Evolutionary conservation across 2,888 invertebrate genomes (phyloP), one percentile per base, ranked within the genome.

Genomic region (Spilarctia lutea): DNA sequence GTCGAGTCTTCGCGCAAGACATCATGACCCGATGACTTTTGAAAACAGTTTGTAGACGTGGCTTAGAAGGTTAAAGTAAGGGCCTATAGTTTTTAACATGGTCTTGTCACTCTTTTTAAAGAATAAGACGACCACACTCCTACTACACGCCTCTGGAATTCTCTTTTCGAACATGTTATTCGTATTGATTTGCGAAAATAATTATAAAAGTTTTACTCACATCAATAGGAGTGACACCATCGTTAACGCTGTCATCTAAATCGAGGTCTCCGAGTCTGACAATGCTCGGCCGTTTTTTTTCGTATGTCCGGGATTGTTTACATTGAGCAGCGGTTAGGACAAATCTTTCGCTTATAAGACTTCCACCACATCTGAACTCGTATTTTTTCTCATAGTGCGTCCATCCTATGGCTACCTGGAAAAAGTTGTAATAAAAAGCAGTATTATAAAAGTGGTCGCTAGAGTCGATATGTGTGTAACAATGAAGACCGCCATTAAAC

Each of bases 331-430:
- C 85, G 0, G 84, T 84, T 13, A 84, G 1, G 52, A 98, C 96
- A 88, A 96, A 97, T 13, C 92, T 92, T 1, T 96, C 94, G 73
- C 97, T 97, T 75, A 98, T 96, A 16, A 98, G 92, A 18, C 96
- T 96, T 0, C 97, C 98, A 0, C 97, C 97, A 83, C 98, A 98
- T 4, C 85, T 85, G 95, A 96, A 97, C 0, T 84, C 79, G 78
- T 96, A 93, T 0, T 88, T 84, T 20, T 86, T 89, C 1, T 86
- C 83, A 18, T 82, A 81, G 66, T 87, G 86, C 2, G 87, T 81
- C 91, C 91, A 94, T 7, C 94, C 94, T 1, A 94, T 86, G 0
- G 94, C 94, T 3, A 91, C 93, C 94, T 94, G 88, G 0, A 83
- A 75, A 39, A n/a, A 52, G 13, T 48, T 48, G 20, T 4, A 48